phyloP scores from a whole-genome alignment of 2,797 vertebrate genomes.

The Alcedo quadribrachys region DNA sequence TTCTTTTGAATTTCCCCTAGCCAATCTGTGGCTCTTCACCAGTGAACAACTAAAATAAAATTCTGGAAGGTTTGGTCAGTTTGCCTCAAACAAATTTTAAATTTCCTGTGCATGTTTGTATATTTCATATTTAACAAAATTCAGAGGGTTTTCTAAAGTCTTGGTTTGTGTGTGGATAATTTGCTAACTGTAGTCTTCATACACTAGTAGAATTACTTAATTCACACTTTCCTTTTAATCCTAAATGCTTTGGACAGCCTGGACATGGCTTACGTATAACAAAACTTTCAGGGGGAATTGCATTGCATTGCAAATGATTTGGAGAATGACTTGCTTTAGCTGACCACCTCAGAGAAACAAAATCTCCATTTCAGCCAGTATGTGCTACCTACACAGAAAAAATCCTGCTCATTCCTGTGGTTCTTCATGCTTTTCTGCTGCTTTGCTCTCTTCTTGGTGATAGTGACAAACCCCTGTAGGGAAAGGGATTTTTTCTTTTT shows the following conservation, averaged over 20 bases:
- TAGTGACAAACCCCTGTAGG: background rate
- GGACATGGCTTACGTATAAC: background rate
- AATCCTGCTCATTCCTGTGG: rapidly evolving
- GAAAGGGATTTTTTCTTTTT: background rate
- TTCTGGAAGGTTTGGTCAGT: background rate
- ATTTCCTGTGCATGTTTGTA: background rate
- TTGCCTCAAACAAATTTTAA: background rate
- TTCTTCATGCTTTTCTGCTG: background rate
- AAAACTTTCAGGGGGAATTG: background rate
- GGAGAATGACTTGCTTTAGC: background rate
- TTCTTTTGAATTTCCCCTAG: background rate
- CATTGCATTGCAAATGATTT: background rate
- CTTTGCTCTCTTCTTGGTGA: background rate
- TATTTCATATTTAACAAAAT: background rate
- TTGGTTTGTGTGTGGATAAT: background rate
- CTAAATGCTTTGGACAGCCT: background rate
- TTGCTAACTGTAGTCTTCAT: background rate
- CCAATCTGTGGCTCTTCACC: background rate
- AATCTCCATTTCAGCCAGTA: background rate
- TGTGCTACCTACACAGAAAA: background rate
- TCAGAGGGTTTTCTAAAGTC: background rate
- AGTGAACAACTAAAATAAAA: background rate
- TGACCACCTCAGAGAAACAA: background rate
- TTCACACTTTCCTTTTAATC: background rate
- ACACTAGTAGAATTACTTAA: background rate